phyloP scores from a whole-genome alignment of 2,888 invertebrate species.

The Actias luna region DNA sequence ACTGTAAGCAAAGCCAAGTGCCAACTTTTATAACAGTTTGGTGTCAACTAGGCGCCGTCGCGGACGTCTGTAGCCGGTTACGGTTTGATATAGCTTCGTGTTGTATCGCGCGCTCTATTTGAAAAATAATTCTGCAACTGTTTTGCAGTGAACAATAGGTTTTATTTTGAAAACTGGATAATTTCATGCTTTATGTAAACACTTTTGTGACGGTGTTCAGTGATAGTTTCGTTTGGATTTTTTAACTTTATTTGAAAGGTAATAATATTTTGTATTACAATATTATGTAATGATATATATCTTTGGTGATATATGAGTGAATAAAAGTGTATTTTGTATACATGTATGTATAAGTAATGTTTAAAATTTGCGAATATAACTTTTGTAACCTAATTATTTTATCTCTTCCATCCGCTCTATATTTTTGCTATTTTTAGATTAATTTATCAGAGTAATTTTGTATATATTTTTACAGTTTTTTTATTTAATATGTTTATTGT shows the following conservation, averaged over 20 bases:
- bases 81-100: background rate
- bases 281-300: background rate
- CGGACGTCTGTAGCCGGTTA: background rate
- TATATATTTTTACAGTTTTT: too few relatives aligned
- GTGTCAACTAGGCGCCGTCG: constrained; percentile 5
- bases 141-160: background rate
- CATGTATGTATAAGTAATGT: background rate
- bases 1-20: background rate
- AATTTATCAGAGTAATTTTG: background rate
- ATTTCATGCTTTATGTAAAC: background rate
- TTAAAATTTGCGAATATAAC: background rate
- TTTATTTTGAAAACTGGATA: background rate
- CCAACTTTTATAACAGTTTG: background rate
- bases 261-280: background rate
- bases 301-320: too few relatives aligned
- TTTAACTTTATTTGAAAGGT: background rate
- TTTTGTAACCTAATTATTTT: background rate
- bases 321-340: background rate
- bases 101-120: background rate
- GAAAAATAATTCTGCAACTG: background rate
- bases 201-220: background rate
- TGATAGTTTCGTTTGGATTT: background rate
- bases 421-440: background rate
- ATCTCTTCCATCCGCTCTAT: background rate
- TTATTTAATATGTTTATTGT: background rate